These are phyloP conservation scores for Xenopus borealis DNA, from an alignment of 2,113 vertebrate genomes.

Conservation along the genomic window DNA sequence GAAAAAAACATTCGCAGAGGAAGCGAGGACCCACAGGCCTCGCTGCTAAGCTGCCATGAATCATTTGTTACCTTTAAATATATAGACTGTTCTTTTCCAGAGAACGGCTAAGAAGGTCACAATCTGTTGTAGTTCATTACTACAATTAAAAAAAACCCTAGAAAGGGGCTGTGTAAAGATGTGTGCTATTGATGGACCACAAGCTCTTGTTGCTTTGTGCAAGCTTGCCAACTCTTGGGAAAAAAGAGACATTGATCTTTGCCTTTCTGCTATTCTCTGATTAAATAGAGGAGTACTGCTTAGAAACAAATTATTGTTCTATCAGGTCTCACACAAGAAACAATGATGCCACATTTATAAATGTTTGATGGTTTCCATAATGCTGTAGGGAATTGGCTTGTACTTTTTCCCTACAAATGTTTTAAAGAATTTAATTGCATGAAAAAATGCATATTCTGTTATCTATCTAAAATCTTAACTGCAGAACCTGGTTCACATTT, in stretches of 20 bases:
- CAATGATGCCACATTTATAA: no score
- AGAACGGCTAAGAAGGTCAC: slow-evolving; percentile 77
- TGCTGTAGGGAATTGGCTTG: no score
- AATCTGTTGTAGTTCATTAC: slow-evolving; percentile 73
- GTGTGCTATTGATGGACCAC: not conserved
- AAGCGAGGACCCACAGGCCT: slow-evolving; percentile 72
- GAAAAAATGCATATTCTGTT: no score
- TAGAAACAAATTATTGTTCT: no score
- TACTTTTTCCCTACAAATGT: no score
- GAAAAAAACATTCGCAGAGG: slow-evolving; percentile 75
- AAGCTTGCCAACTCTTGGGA: not conserved
- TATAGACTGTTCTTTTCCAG: slow-evolving; percentile 81
- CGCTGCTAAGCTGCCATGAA: slow-evolving; percentile 80
- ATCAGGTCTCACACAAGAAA: no score
- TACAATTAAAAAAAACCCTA: slow-evolving; percentile 64
- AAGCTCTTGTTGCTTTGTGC: slow-evolving; percentile 16
- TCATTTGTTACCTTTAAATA: slow-evolving; percentile 91
- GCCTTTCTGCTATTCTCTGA: not conserved
- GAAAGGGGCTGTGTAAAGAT: slow-evolving; percentile 6
- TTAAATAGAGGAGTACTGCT: not conserved
- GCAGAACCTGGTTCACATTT: no score
- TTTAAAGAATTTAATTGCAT: no score
- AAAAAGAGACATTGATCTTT: slow-evolving; percentile 21
- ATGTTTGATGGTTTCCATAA: no score
- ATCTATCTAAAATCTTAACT: no score